Evolutionary conservation across 2,113 vertebrate species (phyloP), one percentile per base, ranked within the genome.

Genomic region (Campylomormyrus tamandua): DNA sequence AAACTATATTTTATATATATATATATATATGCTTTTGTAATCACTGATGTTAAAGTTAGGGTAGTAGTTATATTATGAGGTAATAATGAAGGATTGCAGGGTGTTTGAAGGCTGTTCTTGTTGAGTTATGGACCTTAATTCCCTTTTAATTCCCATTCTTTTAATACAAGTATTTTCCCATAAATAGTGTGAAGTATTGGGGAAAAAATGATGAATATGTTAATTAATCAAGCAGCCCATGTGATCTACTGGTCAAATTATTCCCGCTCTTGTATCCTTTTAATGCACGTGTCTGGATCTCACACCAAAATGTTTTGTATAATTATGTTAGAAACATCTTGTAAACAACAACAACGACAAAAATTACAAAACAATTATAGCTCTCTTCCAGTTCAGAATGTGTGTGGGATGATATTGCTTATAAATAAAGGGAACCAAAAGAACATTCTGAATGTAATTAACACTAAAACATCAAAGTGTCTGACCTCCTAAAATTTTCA

Each of bases 321-420:
- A 74, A 77, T 91, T 21, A 77, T 89, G 58, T 77, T 85, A 90
- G 92, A 89, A 93, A 91, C 92, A 92, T 74, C 77, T 91, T 90
- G 93, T 95, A 90, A 27, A 93, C 52, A 85, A 85, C 17, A 62
- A 35, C 9, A 74, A 74, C 6, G 35, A 88, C 62, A 84, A 92
- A 88, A 66, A 87, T 91, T 89, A 92, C 92, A 90, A 89, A 93
- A 91, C 91, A 53, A 77, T 93, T 94, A 92, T 94, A 92, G 91
- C 89, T 92, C 90, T 93, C 90, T 94, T 24, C 77, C 52, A 88
- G 89, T 88, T 62, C n/a, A 31, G 74, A 84, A 56, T 90, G 94
- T 94, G 90, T 93, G 93, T 96, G 94, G 90, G 92, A 93, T 90
- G 90, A 90, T 94, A 92, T 93, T 93, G 95, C 91, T 94, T 90